phyloP scores from a whole-genome alignment of 30 jellyfish, hydroid and myxozoan genomes.

The Nemopilema nomurai region DNA sequence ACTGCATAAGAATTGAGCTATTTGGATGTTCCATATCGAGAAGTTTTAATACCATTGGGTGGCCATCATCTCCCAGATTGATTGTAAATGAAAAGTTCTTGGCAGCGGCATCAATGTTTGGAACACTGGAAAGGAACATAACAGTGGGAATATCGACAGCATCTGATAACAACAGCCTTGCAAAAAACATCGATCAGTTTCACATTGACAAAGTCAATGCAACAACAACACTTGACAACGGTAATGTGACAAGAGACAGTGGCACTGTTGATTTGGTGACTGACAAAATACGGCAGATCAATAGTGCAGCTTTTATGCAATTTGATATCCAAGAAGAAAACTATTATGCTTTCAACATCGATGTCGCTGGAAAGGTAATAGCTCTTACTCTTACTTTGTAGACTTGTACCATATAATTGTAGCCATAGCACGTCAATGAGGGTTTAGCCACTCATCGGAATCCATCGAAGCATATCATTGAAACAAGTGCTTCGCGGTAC shows the following conservation, averaged over 20 bases:
- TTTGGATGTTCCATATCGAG: constrained; percentile 45
- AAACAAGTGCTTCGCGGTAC: too few relatives aligned
- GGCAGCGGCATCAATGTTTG: background rate
- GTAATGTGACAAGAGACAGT: background rate
- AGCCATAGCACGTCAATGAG: background rate
- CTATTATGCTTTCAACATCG: background rate
- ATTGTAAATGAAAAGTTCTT: background rate
- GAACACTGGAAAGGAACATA: background rate
- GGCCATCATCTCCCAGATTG: background rate
- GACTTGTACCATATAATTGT: background rate
- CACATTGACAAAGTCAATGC: background rate
- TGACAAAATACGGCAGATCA: background rate
- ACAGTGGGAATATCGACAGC: constrained; percentile 10
- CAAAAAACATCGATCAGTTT: background rate
- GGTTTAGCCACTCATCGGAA: background rate
- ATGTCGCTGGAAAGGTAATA: background rate
- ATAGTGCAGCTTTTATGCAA: background rate
- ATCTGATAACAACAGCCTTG: background rate
- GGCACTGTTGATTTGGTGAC: background rate
- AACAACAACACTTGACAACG: constrained; percentile 4
- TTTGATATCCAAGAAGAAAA: background rate
- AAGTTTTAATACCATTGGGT: background rate
- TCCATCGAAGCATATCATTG: too few relatives aligned
- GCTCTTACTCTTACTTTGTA: background rate
- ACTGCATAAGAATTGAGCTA: constrained; percentile 52